Evolutionary conservation across 2,113 vertebrate genomes (phyloP).

Genomic region (Mesoclemmys tuberculata): DNA sequence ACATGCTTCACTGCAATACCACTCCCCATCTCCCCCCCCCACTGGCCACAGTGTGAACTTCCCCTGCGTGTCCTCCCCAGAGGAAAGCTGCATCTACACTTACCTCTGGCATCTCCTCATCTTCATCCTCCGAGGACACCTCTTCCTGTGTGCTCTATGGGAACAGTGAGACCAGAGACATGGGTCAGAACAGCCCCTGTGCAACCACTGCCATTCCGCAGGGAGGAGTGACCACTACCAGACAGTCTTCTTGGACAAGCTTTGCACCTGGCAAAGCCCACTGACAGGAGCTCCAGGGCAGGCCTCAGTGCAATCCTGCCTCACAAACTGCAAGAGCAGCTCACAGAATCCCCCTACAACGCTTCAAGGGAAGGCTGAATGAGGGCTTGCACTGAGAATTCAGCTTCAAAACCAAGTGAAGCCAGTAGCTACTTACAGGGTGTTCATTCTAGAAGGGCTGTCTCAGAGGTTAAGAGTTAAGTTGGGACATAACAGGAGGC

Average conservation of each 20-base stretch:
- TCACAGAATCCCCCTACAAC: neutral
- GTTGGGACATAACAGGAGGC: neutral
- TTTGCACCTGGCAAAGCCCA: neutral
- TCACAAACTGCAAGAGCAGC: neutral
- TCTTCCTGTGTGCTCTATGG: conserved; percentile 80
- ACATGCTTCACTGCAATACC: neutral
- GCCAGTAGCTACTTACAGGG: neutral
- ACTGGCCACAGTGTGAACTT: fast-evolving
- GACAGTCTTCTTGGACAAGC: neutral
- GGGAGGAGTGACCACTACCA: too few relatives aligned
- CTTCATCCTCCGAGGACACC: conserved; percentile 83
- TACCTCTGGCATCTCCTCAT: conserved; percentile 86
- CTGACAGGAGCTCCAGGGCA: neutral
- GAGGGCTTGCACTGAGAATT: neutral
- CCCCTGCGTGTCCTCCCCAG: neutral
- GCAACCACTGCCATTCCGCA: neutral
- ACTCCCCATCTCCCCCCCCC: neutral
- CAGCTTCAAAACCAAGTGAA: neutral
- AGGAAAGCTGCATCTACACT: neutral
- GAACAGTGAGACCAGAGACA: neutral
- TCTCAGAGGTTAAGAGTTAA: too few relatives aligned
- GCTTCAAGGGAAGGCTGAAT: neutral
- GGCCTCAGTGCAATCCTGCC: neutral
- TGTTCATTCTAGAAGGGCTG: fast-evolving
- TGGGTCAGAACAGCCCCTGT: conserved; percentile 55